These are phyloP conservation scores for Tamias sibiricus DNA, from an alignment of 2,113 vertebrate species.

Conservation along the genomic window DNA sequence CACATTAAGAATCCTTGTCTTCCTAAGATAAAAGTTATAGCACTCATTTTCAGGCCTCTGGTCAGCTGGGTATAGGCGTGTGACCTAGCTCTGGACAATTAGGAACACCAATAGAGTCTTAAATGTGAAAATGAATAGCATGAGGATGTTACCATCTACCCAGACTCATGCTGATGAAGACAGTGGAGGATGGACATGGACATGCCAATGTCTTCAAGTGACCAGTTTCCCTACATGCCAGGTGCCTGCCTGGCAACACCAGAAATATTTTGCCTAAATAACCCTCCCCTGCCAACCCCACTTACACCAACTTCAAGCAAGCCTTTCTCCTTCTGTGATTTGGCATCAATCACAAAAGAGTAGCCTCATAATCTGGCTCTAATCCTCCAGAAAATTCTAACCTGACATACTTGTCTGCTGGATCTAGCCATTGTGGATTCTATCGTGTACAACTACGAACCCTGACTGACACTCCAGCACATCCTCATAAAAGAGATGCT, in stretches of 20 bases:
- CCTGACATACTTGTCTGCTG: not conserved
- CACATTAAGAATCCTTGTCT: not conserved
- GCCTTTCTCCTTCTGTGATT: not conserved
- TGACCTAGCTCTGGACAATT: not conserved
- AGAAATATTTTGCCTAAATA: not conserved
- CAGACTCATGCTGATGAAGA: not conserved
- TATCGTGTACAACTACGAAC: not conserved
- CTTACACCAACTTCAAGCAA: not conserved
- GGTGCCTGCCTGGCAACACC: not conserved
- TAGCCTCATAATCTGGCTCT: not conserved
- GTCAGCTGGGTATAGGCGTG: not conserved
- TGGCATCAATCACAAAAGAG: not conserved
- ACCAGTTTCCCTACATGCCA: not conserved
- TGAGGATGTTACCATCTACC: rapidly evolving
- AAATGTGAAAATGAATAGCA: not conserved
- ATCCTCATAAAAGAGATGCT: not conserved
- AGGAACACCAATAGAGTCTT: too few relatives aligned
- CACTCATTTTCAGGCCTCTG: not conserved
- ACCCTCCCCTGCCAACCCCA: too few relatives aligned
- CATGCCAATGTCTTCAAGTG: too few relatives aligned
- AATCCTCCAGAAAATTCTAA: not conserved
- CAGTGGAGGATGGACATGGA: not conserved
- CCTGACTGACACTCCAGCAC: not conserved
- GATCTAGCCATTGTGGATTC: not conserved
- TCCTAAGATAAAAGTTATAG: not conserved